These are phyloP conservation scores for Agelaius tricolor DNA, from an alignment of 2,113 vertebrate genomes.

Conservation along the genomic window DNA sequence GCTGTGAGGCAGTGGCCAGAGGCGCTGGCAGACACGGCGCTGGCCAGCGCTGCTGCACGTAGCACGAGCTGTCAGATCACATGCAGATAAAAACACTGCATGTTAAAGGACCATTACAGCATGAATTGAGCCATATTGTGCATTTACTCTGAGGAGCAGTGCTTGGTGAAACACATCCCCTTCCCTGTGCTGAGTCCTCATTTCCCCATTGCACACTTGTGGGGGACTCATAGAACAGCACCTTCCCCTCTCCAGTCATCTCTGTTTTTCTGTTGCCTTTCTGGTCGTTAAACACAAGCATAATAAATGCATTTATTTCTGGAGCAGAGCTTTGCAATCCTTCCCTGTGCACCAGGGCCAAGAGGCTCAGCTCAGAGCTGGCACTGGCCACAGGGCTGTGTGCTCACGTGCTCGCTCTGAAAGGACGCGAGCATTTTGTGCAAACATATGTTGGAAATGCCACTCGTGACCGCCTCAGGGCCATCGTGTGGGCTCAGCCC, in stretches of 20 bases:
- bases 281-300: neutral
- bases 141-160: neutral
- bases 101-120: neutral
- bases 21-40: fast-evolving
- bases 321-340: neutral
- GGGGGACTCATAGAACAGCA: neutral
- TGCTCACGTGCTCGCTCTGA: neutral
- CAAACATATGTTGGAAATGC: neutral
- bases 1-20: neutral
- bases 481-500: neutral
- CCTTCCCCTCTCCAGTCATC: fast-evolving
- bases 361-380: neutral
- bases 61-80: neutral
- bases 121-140: neutral
- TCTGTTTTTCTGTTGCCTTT: neutral
- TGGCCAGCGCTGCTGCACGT: neutral
- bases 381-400: neutral
- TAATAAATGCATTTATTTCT: neutral
- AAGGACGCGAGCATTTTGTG: neutral
- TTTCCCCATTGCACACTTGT: neutral
- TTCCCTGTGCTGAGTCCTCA: fast-evolving
- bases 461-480: neutral
- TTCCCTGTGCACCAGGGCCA: neutral
- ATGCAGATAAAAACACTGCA: neutral
- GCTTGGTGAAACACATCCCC: neutral